Evolutionary conservation across 2,797 vertebrate genomes (phyloP), one percentile per base, ranked within the genome.

Genomic region (Melanotaenia parkinsoni): DNA sequence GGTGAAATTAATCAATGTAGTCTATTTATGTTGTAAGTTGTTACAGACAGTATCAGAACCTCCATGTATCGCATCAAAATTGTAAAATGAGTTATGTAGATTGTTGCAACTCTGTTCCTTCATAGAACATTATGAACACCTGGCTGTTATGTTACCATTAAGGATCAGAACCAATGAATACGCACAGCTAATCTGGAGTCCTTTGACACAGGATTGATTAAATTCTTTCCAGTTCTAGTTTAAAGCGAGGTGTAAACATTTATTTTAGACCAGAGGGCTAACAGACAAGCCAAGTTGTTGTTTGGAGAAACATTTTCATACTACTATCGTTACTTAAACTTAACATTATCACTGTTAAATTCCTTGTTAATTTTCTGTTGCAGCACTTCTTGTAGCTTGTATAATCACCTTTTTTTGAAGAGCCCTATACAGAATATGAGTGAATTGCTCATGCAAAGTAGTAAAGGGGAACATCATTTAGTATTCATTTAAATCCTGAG

Each of bases 301-400:
- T 64, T 57, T 30, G 35, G 67, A 85, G 54, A 62, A 73, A 79
- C 66, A 54, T 80, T 54, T 75, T 81, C 51, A 57, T 28, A 57
- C 22, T 43, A 16, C 37, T 82, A 67, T 79, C 81, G 79, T 81
- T n/a, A 60, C 65, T 79, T 82, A 63, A 67, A 76, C 82, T 68
- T 59, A 67, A 72, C 84, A 71, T 81, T 43, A 60, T 35, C 62
- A 37, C 40, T 72, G 70, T 63, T 81, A 50, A 76, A 79, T 70
- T 67, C 33, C 61, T 35, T 54, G 59, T 66, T 84, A 76, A 89
- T 70, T 1, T 22, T 13, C 47, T 73, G 20, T 80, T 83, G 86
- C 90, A 63, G 74, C 70, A 45, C 40, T 64, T 74, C 76, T 75
- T 84, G 76, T 64, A 68, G 76, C 60, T 58, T 78, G 45, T 50